A percentile compares a stretch with the other conserved stretches of the same genome.
These are phyloP conservation scores for Chaetura pelagica DNA, from an alignment of 2,113 vertebrate species.

Conservation along the genomic window DNA sequence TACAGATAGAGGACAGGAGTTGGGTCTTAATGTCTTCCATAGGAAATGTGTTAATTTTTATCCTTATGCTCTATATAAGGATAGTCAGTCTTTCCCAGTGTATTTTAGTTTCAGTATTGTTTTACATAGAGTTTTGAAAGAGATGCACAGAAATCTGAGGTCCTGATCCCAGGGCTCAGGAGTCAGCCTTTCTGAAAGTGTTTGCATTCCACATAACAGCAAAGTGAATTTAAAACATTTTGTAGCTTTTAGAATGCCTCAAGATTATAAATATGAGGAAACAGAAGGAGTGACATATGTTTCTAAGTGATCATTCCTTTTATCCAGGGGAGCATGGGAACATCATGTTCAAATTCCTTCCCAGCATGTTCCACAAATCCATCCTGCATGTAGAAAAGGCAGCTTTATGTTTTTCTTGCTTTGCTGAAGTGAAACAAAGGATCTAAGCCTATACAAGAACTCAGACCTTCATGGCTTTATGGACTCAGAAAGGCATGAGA, in stretches of 20 bases:
- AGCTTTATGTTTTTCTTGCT: background rate
- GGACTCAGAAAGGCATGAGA: background rate
- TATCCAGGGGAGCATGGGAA: background rate
- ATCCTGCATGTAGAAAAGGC: background rate
- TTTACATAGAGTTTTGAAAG: background rate
- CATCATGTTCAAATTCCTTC: background rate
- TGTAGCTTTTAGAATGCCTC: background rate
- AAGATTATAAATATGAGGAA: background rate
- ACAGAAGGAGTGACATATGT: background rate
- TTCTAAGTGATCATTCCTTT: background rate
- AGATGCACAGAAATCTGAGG: background rate
- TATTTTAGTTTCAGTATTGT: background rate
- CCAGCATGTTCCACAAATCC: background rate
- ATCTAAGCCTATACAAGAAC: background rate
- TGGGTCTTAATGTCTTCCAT: background rate
- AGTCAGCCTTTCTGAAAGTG: background rate
- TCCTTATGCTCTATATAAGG: background rate
- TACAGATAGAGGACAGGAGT: background rate
- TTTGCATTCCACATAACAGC: background rate
- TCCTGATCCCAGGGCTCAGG: background rate
- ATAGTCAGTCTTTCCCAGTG: background rate
- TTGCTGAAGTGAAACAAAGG: background rate
- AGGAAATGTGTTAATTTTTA: background rate
- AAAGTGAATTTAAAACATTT: background rate
- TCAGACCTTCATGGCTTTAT: background rate